Conservation (phyloP, 2,113 vertebrate genomes). For the Macrotis lagotis region DNA sequence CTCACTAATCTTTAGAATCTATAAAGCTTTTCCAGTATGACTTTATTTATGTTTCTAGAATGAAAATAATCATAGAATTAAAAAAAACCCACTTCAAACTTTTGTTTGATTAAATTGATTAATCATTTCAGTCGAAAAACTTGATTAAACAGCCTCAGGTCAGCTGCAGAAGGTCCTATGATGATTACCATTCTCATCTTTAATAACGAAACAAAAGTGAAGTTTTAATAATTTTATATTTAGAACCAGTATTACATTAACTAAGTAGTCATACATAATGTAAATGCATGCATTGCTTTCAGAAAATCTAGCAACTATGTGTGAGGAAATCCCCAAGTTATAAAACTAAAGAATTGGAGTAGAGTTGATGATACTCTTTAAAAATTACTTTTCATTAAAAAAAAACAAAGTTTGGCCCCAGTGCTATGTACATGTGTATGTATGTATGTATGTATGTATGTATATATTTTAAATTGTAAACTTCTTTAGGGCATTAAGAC, state of each 20-base stretch:
- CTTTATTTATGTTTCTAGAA: not conserved
- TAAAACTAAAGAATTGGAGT: not conserved
- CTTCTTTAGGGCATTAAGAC: not conserved
- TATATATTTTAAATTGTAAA: not conserved
- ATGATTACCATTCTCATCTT: not conserved
- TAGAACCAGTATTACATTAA: not conserved
- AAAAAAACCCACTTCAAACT: not conserved
- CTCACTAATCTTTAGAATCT: not conserved
- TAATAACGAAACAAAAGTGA: not conserved
- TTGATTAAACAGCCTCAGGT: not conserved
- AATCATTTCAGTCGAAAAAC: not conserved
- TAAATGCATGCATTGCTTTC: not conserved
- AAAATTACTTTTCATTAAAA: too few species aligned
- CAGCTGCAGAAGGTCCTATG: not conserved
- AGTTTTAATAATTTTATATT: not conserved
- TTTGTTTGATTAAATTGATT: conserved; percentile 37
- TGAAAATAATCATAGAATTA: not conserved
- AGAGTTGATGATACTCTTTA: not conserved
- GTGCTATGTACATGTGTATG: not conserved
- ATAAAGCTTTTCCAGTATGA: not conserved
- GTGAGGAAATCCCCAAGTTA: not conserved
- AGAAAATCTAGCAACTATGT: not conserved
- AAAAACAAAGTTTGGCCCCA: not conserved
- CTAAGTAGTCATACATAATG: not conserved
- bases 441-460: not conserved